phyloP scores from a whole-genome alignment of 2,888 invertebrate species.

The Oscheius sp. region DNA sequence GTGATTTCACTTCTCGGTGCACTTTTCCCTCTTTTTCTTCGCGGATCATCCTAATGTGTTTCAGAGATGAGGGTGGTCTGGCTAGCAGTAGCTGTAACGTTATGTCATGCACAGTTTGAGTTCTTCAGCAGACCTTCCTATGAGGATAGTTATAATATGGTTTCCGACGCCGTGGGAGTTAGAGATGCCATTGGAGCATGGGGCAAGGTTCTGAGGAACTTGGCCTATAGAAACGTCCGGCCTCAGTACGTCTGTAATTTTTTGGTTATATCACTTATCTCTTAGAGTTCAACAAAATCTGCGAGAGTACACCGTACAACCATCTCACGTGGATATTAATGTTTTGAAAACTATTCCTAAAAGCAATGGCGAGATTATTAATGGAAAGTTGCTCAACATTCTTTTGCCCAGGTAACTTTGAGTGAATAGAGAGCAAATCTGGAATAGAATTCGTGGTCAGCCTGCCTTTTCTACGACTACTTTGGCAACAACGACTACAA shows the following conservation, averaged over 20 bases:
- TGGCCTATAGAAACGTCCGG: conserved; percentile 50
- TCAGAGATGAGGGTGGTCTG: conserved; percentile 28
- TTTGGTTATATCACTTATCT: neutral
- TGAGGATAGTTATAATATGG: conserved; percentile 15
- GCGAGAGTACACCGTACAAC: neutral
- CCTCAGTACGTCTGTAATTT: conserved; percentile 21
- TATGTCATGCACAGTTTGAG: conserved; percentile 8
- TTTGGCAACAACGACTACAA: conserved; percentile 35
- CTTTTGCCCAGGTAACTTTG: conserved; percentile 53
- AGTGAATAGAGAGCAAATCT: conserved; percentile 1
- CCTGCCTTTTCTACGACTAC: conserved; percentile 43
- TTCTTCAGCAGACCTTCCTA: conserved; percentile 20
- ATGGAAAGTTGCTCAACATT: conserved; percentile 52
- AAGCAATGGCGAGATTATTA: conserved; percentile 61
- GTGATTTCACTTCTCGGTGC: conserved; percentile 21
- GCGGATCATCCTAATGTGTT: neutral
- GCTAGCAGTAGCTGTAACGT: neutral
- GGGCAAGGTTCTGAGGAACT: conserved; percentile 54
- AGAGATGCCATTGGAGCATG: conserved; percentile 55
- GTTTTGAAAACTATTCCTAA: conserved; percentile 40
- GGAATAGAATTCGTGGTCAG: conserved; percentile 44
- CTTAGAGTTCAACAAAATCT: conserved; percentile 6
- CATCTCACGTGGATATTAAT: conserved; percentile 17
- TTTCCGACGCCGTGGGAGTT: conserved; percentile 56
- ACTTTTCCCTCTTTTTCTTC: conserved; percentile 5